Percentiles rank a stretch among this genome's conserved stretches.
These are phyloP conservation scores for Neotragus moschatus DNA, from an alignment of 2,113 vertebrate genomes.

Conservation along the genomic window DNA sequence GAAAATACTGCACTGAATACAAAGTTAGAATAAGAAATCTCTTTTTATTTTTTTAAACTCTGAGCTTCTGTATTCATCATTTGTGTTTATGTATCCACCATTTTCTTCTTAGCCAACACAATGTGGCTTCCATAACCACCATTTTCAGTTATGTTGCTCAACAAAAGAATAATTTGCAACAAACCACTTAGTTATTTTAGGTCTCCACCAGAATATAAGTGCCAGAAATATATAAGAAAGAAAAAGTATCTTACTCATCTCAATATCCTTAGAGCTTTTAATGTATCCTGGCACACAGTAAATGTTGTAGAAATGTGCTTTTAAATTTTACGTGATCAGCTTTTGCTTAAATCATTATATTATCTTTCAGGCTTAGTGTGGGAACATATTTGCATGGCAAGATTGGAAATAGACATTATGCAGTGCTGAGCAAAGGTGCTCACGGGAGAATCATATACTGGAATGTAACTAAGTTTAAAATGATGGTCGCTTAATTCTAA, in stretches of 20 bases:
- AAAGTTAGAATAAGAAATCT: not conserved
- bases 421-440: not conserved
- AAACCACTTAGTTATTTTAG: not conserved
- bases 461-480: constrained; percentile 46
- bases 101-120: not conserved
- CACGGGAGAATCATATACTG: not conserved
- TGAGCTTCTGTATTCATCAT: not conserved
- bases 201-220: not conserved
- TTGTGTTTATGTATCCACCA: not conserved
- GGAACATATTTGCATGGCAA: not conserved
- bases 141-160: not conserved
- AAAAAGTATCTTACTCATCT: not conserved
- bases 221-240: not conserved
- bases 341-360: not conserved
- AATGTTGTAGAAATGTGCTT: not conserved
- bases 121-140: not conserved
- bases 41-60: not conserved
- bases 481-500: constrained; percentile 35
- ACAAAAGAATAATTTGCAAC: not conserved
- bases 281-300: not conserved
- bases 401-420: not conserved
- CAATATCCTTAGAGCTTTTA: not conserved
- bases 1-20: not conserved
- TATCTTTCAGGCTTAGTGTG: not conserved
- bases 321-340: not conserved